Evolutionary conservation across 2,113 vertebrate species (phyloP).

Genomic region (Eonycteris spelaea): DNA sequence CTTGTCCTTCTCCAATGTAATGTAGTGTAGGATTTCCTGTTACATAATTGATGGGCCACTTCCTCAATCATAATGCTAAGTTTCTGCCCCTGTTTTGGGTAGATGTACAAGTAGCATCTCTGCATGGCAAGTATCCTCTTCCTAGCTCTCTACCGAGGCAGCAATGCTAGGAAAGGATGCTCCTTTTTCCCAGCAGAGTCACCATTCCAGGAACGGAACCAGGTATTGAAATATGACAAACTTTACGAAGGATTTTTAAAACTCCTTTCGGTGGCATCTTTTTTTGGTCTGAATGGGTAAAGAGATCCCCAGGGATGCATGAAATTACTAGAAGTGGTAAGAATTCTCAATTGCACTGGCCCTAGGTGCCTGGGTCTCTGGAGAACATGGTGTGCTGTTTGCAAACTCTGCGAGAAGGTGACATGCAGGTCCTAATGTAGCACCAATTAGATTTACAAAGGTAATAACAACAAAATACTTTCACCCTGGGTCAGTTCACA

Average conservation of each 20-base stretch:
- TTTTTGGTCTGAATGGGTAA: background rate
- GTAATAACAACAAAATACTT: background rate
- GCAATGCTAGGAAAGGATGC: background rate
- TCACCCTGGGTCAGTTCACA: background rate
- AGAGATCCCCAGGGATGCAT: background rate
- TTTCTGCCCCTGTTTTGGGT: background rate
- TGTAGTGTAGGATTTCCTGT: slow-evolving; percentile 19
- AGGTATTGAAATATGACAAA: background rate
- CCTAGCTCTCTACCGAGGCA: background rate
- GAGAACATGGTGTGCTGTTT: background rate
- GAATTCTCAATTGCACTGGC: background rate
- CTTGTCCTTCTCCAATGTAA: background rate
- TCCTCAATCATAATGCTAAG: background rate
- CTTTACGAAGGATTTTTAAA: background rate
- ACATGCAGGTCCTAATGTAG: background rate
- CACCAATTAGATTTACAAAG: background rate
- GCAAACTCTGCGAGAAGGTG: background rate
- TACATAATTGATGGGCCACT: background rate
- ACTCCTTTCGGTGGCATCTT: background rate
- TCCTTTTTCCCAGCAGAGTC: slow-evolving; percentile 39
- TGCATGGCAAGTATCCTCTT: background rate
- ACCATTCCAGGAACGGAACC: background rate
- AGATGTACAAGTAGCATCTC: background rate
- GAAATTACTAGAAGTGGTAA: background rate
- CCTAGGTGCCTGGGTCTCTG: background rate